These are phyloP conservation scores for Ditula angustiorana DNA, from an alignment of 2,888 invertebrate species.

Conservation along the genomic window DNA sequence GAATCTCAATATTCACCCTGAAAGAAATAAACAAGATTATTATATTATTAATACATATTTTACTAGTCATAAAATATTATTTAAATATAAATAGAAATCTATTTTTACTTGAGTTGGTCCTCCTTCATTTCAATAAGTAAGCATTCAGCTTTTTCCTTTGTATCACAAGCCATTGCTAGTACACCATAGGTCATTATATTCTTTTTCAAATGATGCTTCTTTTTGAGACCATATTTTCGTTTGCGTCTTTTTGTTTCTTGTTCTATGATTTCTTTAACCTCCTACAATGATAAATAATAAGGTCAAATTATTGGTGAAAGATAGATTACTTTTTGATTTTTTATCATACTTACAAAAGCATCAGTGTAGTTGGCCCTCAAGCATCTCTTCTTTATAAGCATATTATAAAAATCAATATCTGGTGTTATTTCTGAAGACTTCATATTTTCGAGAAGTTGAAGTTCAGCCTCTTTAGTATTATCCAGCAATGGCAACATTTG, in stretches of 20 bases:
- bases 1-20: constrained; percentile 90
- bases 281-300: constrained; percentile 62
- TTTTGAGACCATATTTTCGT: constrained; percentile 65
- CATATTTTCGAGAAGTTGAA: constrained; percentile 87
- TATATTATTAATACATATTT: background rate
- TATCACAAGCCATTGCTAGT: constrained; percentile 91
- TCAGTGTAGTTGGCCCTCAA: constrained; percentile 88
- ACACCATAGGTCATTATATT: constrained; percentile 95
- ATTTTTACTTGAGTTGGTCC: constrained; percentile 86
- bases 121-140: constrained; percentile 90
- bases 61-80: background rate
- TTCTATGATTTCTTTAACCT: constrained; percentile 84
- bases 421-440: constrained; percentile 85
- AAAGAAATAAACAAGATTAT: constrained; percentile 58
- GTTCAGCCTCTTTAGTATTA: constrained; percentile 87
- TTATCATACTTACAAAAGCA: constrained; percentile 87
- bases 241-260: constrained; percentile 72
- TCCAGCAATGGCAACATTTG: constrained; percentile 91
- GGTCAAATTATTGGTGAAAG: background rate
- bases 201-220: constrained; percentile 82
- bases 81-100: background rate
- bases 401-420: constrained; percentile 94
- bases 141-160: constrained; percentile 86
- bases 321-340: background rate
- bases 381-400: constrained; percentile 93